Conservation (phyloP, 1,140 invertebrate genomes). For the Aphaenogaster ashmeadi region DNA sequence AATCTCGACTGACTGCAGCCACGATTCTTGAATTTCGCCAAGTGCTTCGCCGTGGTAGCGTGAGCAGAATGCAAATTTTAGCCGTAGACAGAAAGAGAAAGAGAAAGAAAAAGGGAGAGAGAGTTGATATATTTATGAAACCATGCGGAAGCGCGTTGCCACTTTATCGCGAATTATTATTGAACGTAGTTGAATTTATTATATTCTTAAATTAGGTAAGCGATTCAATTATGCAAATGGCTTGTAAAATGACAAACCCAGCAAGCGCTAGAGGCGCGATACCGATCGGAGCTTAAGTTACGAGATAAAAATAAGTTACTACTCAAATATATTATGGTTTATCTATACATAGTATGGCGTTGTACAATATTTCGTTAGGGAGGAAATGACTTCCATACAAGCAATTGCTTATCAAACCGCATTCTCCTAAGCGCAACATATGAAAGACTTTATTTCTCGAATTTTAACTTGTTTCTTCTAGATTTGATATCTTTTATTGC, state of each 20-base stretch:
- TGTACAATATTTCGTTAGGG: not conserved
- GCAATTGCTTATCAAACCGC: slow-evolving; percentile 2
- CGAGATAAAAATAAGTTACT: slow-evolving; percentile 31
- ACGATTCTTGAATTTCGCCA: slow-evolving; percentile 54
- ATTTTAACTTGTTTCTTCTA: not conserved
- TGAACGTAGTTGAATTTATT: slow-evolving; percentile 47
- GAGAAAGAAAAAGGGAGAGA: not conserved
- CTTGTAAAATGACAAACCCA: slow-evolving; percentile 31
- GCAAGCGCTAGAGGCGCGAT: not conserved
- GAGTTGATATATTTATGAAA: slow-evolving; percentile 49
- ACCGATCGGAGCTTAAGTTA: slow-evolving; percentile 6
- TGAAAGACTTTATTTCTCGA: not conserved
- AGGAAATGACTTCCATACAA: slow-evolving; percentile 65
- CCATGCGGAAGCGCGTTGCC: slow-evolving; percentile 28
- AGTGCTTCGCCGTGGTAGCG: not conserved
- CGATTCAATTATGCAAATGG: slow-evolving; percentile 59
- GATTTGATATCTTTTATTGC: not conserved
- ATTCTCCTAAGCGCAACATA: not conserved
- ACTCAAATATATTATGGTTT: slow-evolving; percentile 1
- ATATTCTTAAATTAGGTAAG: slow-evolving; percentile 47
- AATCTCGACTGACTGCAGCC: not conserved
- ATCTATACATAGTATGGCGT: not conserved
- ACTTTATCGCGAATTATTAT: slow-evolving; percentile 53
- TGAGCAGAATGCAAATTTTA: slow-evolving; percentile 47
- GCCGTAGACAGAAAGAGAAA: not conserved